Base-by-base conservation (phyloP, 2,888 invertebrate species). In the Leistus spinibarbis region DNA sequence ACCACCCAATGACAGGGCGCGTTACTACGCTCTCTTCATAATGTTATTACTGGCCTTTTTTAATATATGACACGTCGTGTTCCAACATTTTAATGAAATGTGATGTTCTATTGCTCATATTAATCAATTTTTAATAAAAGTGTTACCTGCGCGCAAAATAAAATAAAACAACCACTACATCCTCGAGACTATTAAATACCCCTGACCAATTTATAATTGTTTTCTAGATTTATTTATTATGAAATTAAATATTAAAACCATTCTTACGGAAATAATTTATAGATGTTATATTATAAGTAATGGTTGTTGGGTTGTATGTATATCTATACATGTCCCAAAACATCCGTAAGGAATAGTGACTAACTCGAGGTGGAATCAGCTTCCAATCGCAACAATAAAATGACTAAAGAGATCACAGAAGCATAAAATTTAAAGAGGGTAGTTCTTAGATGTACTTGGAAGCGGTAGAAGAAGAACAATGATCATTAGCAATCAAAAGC, bases 401-500 rank as follows among this genome's bases (percentile, higher is more conserved):
- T 40, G 40, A 40, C 10, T 40, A 40, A 40, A 40, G 40, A 40
- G 40, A 40, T 40, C 40, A 13, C 13, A 40, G 40, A 40, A 13
- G 40, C 40, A 40, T 40, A 40, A 40, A 40, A 40, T 40, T 40
- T 40, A 40, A 40, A 40, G 40, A 40, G 40, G 40, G 40, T 40
- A 40, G 40, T 40, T 40, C 40, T 40, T 40, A 5, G 40, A 3
- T n/a, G 40, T 10, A 40, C 40, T 40, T 40, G 7, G 40, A 13
- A 40, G 40, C 40, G 40, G 40, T 7, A 60, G 56, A 64, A 10
- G 27, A 71, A 71, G 71, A 66, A 72, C 72, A 72, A 72, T 72
- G 66, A 72, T 72, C 72, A 72, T 72, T 72, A 72, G 72, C 72
- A 72, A 57, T 72, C 72, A 72, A 72, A 72, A 72, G 72, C 65